Evolutionary conservation across 2,113 vertebrate species (phyloP), one percentile per base, ranked within the genome.

Genomic region (Rattus rattus): DNA sequence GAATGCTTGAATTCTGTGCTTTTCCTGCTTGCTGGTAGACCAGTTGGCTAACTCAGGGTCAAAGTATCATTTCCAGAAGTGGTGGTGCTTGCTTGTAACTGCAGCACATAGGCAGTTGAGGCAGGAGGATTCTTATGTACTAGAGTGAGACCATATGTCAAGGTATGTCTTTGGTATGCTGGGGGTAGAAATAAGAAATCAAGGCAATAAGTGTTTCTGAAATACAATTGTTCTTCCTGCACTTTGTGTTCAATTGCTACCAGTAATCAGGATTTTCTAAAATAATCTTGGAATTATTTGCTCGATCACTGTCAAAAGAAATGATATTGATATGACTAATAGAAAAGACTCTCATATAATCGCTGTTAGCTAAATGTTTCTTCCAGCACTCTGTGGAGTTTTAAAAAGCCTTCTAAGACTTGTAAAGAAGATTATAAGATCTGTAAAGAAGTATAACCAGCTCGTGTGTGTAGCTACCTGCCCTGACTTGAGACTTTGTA

Each of bases 261-360:
- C 2, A 67, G 24, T 88, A 80, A 75, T 61, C n/a, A 87, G 39
- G 24, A 39, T 72, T 92, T 76, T 88, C 4, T 80, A 83, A 24
- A 63, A 91, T 19, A 88, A 87, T 88, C 36, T 30, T 33, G 30
- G 65, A 28, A 73, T 94, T 96, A 81, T 67, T 67, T 5, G 14
- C 67, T 56, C 81, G 5, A 3, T n/a, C 19, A 26, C 36, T 91
- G 59, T 14, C 61, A 52, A 54, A 93, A 83, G 28, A 39, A 63
- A 75, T 2, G 2, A 19, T 80, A 80, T 19, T 88, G n/a, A 47
- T 92, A 76, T 72, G 30, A 79, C 77, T 77, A 67, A 59, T 70
- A 61, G 77, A 93, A 93, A 93, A 73, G 16, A 84, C 72, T 54
- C 69, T 93, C 79, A 92, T 70, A 79, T 83, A 93, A 89, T 72